Conservation (phyloP, 2,888 invertebrate species). For the Drosophila mimetica region DNA sequence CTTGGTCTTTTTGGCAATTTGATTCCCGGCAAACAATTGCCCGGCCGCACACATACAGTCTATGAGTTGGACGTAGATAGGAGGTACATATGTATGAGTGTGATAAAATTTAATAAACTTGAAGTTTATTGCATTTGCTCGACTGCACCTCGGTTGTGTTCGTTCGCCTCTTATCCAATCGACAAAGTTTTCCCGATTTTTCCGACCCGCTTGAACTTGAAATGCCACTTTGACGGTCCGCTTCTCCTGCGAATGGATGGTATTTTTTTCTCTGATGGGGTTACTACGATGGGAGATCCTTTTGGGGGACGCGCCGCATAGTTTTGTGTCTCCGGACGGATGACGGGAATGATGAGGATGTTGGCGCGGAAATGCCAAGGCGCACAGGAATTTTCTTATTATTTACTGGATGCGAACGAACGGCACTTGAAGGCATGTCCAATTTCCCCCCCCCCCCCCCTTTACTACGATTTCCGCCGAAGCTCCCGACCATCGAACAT, state of each 20-base stretch:
- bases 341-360: conserved; percentile 37
- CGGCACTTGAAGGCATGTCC: conserved; percentile 45
- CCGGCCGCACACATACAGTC: neutral
- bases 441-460: conserved; percentile 20
- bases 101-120: conserved; percentile 73
- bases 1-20: conserved; percentile 28
- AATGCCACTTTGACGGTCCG: conserved; percentile 56
- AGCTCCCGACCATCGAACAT: neutral
- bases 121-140: conserved; percentile 72
- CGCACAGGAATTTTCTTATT: conserved; percentile 75
- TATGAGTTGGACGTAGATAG: neutral
- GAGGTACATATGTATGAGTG: too few species aligned
- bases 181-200: conserved; percentile 41
- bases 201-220: conserved; percentile 60
- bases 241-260: conserved; percentile 1
- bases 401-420: conserved; percentile 59
- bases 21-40: conserved; percentile 26
- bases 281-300: neutral
- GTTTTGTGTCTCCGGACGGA: conserved; percentile 25
- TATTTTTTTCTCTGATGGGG: neutral
- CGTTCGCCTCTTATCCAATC: conserved; percentile 31
- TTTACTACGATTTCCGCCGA: neutral
- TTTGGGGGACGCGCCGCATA: conserved; percentile 28
- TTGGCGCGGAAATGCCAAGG: conserved; percentile 63
- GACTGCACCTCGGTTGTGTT: conserved; percentile 25